Base-by-base conservation (phyloP, 2,888 invertebrate genomes). In the Cremastobaeus sp. region DNA sequence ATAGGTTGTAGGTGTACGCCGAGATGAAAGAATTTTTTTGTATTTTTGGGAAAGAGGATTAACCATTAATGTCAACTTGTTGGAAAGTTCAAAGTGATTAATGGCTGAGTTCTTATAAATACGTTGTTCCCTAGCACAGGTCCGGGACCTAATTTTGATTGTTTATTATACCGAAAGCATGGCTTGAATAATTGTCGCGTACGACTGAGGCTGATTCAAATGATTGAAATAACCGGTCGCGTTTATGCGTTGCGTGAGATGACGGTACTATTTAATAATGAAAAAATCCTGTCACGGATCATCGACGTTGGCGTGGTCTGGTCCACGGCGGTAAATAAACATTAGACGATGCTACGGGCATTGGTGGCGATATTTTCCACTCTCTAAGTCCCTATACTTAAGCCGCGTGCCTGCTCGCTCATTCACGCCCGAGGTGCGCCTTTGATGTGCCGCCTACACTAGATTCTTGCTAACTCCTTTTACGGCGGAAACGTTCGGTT, bases 391-490 rank as follows among this genome's bases (percentile, higher is more conserved):
- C n/a, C n/a, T n/a, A n/a, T n/a, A 84, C 84, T 84, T 84, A 84
- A 83, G 84, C 85, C 85, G 85, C 84, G 85, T 85, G 85, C 83
- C 85, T 84, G 83, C 84, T 83, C 84, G 84, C 84, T 85, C 85
- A 83, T 84, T 85, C 84, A 85, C 85, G 85, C 85, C 85, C 84
- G 85, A 85, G 84, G 85, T 85, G 85, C 81, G 83, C 84, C 85
- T 85, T 85, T 85, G 85, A 85, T 85, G 83, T 84, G 85, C 85
- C 85, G 85, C 85, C 83, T 84, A 85, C 82, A 82, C 81, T 78
- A 79, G 78, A 76, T 85, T 84, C 84, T 79, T 80, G 82, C 84
- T 84, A 84, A 85, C 85, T 85, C 79, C 74, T 66, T 62, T 70
- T 64, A 41, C 72, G 30, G 50, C 64, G 71, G 70, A 76, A 65